Evolutionary conservation across 2,888 invertebrate species (phyloP), one percentile per base, ranked within the genome.

Genomic region (Tenthredo amoena): DNA sequence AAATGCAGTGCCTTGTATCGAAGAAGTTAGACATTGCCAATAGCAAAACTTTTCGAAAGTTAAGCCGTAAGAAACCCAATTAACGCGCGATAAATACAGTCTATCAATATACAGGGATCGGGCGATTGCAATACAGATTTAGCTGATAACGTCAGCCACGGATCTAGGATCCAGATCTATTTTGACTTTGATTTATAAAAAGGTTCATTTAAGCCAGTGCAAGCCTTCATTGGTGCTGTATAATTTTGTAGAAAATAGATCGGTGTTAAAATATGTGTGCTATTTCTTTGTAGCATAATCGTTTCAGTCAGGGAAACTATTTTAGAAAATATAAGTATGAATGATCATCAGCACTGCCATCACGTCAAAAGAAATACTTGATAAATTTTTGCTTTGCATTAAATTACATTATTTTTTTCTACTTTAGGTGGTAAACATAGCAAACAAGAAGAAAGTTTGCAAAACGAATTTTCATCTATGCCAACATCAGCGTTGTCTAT

Each of bases 41-140:
- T 74, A 43, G 43, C n/a, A 43, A 10, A 43, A 43, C 72, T 40
- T 21, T n/a, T 12, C 6, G 34, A 34, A 68, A 34, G 18, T 34
- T 34, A 34, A 34, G 18, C 65, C 21, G 3, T 0, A 47, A 47
- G 47, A 21, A 65, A 10, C 26, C 21, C 2, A 65, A 18, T 34
- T 12, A 34, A 34, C 34, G 15, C 6, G 68, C 34, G 15, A 34
- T 68, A 68, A 68, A 18, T 5, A 68, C 34, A 68, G 18, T 68
- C 68, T 34, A 68, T 5, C 18, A 68, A 34, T 10, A 68, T 68
- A 15, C 68, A 34, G 68, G 68, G 26, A 68, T 68, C 68, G 31
- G 68, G 68, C 68, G 7, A 68, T 34, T 68, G 68, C 68, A 68
- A 68, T 68, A 68, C 43, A 74, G 43, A 74, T 43, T 74, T 74